Conservation (phyloP, 2,113 vertebrate genomes). For the Ammodytes dubius region DNA sequence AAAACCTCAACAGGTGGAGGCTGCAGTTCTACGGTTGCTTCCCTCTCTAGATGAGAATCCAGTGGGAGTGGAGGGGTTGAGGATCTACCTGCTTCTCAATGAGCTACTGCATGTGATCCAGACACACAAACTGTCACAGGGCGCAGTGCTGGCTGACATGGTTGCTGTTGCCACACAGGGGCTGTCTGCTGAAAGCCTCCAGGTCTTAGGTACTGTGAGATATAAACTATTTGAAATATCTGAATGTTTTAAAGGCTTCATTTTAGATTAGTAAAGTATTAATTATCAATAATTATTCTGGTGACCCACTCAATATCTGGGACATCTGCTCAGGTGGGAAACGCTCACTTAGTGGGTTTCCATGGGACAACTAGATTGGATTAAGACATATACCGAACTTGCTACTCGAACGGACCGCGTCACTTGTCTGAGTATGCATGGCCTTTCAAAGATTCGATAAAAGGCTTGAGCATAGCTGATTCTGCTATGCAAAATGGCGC, state of each 20-base stretch:
- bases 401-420: too few species aligned
- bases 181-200: slow-evolving; percentile 53
- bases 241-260: neutral
- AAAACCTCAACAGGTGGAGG: slow-evolving; percentile 46
- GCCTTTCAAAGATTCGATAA: too few species aligned
- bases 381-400: too few species aligned
- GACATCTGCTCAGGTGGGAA: neutral
- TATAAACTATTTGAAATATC: neutral
- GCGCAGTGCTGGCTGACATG: slow-evolving; percentile 20
- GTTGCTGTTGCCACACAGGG: slow-evolving; percentile 54
- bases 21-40: slow-evolving; percentile 34
- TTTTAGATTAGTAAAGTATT: too few species aligned
- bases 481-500: too few species aligned
- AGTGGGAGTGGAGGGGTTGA: slow-evolving; percentile 65
- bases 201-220: slow-evolving; percentile 67
- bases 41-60: slow-evolving; percentile 32
- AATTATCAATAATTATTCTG: too few species aligned
- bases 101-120: slow-evolving; percentile 61
- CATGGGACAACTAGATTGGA: too few species aligned
- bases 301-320: too few species aligned
- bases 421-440: too few species aligned
- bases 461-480: too few species aligned
- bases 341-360: neutral
- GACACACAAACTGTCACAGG: neutral
- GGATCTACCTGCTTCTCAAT: slow-evolving; percentile 70